These are phyloP conservation scores for Eristalis intricaria DNA, from an alignment of 2,888 invertebrate species.

Conservation along the genomic window DNA sequence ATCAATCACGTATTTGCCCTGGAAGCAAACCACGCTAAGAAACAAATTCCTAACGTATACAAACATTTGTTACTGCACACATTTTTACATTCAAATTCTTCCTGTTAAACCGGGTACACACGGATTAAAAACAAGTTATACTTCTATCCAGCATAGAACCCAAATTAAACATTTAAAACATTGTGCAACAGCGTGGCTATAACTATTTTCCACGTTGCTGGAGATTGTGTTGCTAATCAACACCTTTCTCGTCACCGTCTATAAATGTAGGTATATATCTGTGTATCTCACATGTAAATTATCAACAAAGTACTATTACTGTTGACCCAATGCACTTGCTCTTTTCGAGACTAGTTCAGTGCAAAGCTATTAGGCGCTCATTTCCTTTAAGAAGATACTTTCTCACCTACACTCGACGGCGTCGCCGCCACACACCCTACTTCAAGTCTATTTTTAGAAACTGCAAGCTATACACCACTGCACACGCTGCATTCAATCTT, in stretches of 20 bases:
- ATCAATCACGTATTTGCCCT: constrained; percentile 24
- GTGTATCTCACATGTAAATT: neutral
- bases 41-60: neutral
- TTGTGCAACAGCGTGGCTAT: constrained; percentile 1
- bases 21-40: constrained; percentile 10
- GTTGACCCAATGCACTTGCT: constrained; percentile 64
- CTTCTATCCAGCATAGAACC: neutral
- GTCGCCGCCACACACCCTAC: constrained; percentile 43
- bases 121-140: constrained; percentile 29
- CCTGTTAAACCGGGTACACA: constrained; percentile 50
- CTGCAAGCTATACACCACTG: constrained; percentile 31
- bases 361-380: constrained; percentile 67
- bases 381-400: constrained; percentile 14
- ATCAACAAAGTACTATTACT: neutral
- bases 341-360: constrained; percentile 47
- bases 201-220: neutral
- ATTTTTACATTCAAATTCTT: constrained; percentile 10
- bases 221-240: constrained; percentile 5
- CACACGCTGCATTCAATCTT: constrained; percentile 47
- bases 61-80: neutral
- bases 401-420: constrained; percentile 33
- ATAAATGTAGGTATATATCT: neutral
- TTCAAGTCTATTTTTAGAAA: constrained; percentile 55
- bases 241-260: constrained; percentile 6
- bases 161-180: neutral